Evolutionary conservation across 2,113 vertebrate species (phyloP).

Genomic region (Mastomys coucha): DNA sequence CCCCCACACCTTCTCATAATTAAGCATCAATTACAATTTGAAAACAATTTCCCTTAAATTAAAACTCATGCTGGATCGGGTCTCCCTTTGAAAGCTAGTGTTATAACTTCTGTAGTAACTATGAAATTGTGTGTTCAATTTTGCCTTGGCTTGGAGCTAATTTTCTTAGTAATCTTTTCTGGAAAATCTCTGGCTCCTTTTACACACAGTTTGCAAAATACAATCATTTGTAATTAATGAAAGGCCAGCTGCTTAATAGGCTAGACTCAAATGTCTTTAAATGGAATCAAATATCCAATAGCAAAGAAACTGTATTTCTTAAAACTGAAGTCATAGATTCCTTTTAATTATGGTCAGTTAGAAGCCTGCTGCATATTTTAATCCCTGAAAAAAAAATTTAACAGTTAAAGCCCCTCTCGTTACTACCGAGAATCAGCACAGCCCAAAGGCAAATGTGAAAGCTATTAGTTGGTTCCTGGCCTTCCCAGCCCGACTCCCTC

Average conservation of each 20-base stretch:
- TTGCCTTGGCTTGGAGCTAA: conserved; percentile 17
- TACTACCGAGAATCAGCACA: neutral
- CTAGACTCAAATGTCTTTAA: conserved; percentile 46
- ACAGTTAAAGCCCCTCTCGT: neutral
- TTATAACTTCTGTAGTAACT: neutral
- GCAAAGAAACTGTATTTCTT: conserved; percentile 59
- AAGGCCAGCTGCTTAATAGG: conserved; percentile 52
- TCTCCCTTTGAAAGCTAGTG: neutral
- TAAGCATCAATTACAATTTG: neutral
- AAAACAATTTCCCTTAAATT: neutral
- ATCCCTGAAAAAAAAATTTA: neutral
- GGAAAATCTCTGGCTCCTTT: conserved; percentile 40
- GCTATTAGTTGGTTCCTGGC: neutral
- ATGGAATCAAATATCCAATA: conserved; percentile 44
- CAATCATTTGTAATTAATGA: conserved; percentile 57
- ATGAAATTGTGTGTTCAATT: neutral
- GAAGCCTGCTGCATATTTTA: neutral
- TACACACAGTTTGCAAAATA: conserved; percentile 36
- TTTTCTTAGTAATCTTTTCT: conserved; percentile 42
- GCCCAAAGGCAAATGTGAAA: neutral
- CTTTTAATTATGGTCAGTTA: conserved; percentile 56
- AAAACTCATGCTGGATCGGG: neutral
- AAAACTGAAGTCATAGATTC: neutral
- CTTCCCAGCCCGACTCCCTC: neutral
- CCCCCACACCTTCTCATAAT: neutral